A percentile compares a stretch with the other conserved stretches of the same genome.
Evolutionary conservation across 2,888 invertebrate genomes (phyloP).

Genomic region (Proisotoma minuta): DNA sequence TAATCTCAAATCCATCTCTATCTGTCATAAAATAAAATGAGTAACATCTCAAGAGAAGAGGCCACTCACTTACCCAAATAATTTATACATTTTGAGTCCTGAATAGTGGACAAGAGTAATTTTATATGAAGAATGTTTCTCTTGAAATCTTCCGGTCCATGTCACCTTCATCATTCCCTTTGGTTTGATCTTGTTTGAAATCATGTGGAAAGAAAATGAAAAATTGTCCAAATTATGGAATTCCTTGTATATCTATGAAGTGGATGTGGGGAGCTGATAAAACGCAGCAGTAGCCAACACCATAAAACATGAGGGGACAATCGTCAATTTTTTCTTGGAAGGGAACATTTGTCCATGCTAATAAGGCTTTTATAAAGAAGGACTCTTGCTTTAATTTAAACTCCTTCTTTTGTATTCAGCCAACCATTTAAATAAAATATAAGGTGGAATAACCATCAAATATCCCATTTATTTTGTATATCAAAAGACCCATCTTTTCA

Average conservation of each 20-base stretch:
- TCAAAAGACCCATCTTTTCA: background rate
- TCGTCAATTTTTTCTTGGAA: background rate
- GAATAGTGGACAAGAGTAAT: too few relatives aligned
- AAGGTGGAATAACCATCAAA: background rate
- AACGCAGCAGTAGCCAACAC: background rate
- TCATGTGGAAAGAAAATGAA: constrained; percentile 5
- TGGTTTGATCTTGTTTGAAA: constrained; percentile 1
- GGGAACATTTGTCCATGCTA: too few relatives aligned
- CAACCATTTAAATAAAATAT: too few relatives aligned
- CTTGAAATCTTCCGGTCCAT: background rate
- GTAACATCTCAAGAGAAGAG: background rate
- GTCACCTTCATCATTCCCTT: background rate
- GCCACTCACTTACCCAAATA: background rate
- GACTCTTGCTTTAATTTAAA: too few relatives aligned
- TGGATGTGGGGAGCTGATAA: constrained; percentile 4
- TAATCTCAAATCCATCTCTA: constrained; percentile 18
- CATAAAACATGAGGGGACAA: constrained; percentile 1
- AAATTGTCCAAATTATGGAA: constrained; percentile 10
- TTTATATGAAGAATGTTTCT: too few relatives aligned
- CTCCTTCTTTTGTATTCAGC: too few relatives aligned
- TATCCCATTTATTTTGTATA: background rate
- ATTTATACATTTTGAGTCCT: background rate
- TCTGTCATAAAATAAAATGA: constrained; percentile 10
- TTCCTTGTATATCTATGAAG: constrained; percentile 3
- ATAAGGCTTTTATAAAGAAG: too few relatives aligned